phyloP scores from a whole-genome alignment of 1,140 invertebrate genomes.

The Drosophila subobscura region DNA sequence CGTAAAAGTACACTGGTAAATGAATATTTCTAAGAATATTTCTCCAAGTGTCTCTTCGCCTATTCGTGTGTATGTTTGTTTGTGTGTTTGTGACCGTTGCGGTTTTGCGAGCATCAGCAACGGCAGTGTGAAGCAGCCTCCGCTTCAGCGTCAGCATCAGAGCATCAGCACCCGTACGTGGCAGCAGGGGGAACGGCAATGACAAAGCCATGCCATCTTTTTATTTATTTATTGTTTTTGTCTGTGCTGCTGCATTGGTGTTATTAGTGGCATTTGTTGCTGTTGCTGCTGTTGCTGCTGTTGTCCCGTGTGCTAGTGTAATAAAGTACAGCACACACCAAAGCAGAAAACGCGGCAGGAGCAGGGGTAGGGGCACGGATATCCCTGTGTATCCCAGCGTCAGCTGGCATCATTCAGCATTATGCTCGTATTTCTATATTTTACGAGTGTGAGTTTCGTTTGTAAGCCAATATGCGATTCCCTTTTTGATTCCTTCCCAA shows the following conservation, averaged over 20 bases:
- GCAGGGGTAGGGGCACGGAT: slow-evolving; percentile 3
- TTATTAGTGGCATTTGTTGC: slow-evolving; percentile 68
- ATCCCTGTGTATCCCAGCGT: slow-evolving; percentile 35
- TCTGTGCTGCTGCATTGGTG: slow-evolving; percentile 78
- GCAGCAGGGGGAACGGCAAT: slow-evolving; percentile 38
- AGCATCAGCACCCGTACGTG: slow-evolving; percentile 8
- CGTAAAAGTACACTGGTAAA: too few species aligned
- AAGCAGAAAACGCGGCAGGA: neutral
- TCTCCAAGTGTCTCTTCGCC: slow-evolving; percentile 2
- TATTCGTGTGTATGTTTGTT: slow-evolving; percentile 1
- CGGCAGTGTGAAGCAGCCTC: neutral
- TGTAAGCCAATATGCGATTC: slow-evolving; percentile 42
- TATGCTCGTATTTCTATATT: slow-evolving; percentile 54
- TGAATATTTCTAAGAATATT: too few species aligned
- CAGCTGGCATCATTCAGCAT: slow-evolving; percentile 75
- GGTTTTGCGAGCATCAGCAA: slow-evolving; percentile 74
- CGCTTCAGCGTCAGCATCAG: slow-evolving; percentile 21
- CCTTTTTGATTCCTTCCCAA: slow-evolving; percentile 23
- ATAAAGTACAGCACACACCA: slow-evolving; percentile 68
- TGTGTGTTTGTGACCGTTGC: slow-evolving; percentile 47
- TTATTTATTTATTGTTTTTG: slow-evolving; percentile 82
- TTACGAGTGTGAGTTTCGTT: slow-evolving; percentile 29
- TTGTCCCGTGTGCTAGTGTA: slow-evolving; percentile 38
- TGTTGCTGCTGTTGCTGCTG: slow-evolving; percentile 17
- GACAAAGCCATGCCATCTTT: slow-evolving; percentile 75